Percentiles rank a stretch among this genome's conserved stretches.
phyloP scores from a whole-genome alignment of 2,113 vertebrate species.

The human region DNA sequence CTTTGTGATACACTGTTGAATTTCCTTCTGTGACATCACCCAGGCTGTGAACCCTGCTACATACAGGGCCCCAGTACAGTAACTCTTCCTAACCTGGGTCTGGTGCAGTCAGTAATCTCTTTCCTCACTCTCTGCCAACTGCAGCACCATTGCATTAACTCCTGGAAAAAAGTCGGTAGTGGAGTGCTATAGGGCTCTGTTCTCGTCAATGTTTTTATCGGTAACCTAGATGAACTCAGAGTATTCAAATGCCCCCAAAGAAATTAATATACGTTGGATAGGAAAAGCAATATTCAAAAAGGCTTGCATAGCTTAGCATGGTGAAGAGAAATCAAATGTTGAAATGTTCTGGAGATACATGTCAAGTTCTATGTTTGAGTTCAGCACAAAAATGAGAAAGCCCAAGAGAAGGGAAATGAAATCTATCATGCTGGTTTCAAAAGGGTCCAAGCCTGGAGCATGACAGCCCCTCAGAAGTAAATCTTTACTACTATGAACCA shows the following conservation, averaged over 20 bases:
- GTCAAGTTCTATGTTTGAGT: background rate
- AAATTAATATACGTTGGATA: background rate
- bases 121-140: background rate
- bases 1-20: background rate
- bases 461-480: background rate
- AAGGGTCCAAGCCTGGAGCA: background rate
- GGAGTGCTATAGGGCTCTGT: background rate
- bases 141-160: fast-evolving
- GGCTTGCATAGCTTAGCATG: background rate
- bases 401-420: background rate
- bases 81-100: background rate
- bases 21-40: background rate
- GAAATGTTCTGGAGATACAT: background rate
- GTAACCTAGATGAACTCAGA: background rate
- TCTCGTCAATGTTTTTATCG: background rate
- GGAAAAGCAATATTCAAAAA: background rate
- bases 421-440: background rate
- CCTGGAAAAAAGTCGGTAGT: background rate
- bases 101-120: background rate
- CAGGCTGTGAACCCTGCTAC: background rate
- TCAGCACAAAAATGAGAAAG: background rate
- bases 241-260: background rate
- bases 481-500: background rate
- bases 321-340: background rate
- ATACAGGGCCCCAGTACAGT: background rate